These are phyloP conservation scores for Stictocephala bisonia DNA, from an alignment of 2,888 invertebrate species.

Conservation along the genomic window DNA sequence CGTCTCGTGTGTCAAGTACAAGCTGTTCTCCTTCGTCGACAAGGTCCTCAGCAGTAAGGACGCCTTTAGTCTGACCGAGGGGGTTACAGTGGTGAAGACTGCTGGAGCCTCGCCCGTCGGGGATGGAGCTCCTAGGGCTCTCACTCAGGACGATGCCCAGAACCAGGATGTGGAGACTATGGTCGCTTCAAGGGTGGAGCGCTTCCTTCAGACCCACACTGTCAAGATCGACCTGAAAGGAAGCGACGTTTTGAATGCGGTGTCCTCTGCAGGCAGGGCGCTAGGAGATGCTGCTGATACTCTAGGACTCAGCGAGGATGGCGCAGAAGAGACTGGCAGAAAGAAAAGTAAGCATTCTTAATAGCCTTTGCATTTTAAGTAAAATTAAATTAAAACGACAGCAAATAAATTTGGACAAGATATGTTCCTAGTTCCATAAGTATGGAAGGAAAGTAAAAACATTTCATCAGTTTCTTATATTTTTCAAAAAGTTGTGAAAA, in stretches of 20 bases:
- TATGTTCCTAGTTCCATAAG: too few relatives aligned
- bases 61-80: slow-evolving; percentile 82
- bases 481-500: too few relatives aligned
- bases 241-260: slow-evolving; percentile 82
- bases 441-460: too few relatives aligned
- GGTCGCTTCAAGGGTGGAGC: slow-evolving; percentile 75
- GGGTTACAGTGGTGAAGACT: slow-evolving; percentile 85
- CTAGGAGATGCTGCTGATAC: slow-evolving; percentile 77
- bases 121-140: slow-evolving; percentile 79
- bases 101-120: slow-evolving; percentile 68
- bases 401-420: too few relatives aligned
- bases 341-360: slow-evolving; percentile 80
- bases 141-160: slow-evolving; percentile 63
- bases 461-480: too few relatives aligned
- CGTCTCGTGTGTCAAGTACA: slow-evolving; percentile 86
- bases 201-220: slow-evolving; percentile 83
- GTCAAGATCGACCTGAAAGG: slow-evolving; percentile 88
- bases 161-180: slow-evolving; percentile 70
- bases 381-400: too few relatives aligned
- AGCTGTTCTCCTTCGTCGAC: slow-evolving; percentile 87
- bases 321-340: slow-evolving; percentile 74
- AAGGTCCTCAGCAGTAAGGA: slow-evolving; percentile 82
- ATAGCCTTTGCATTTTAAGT: too few relatives aligned
- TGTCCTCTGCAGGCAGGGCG: slow-evolving; percentile 83
- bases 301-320: slow-evolving; percentile 70